Percentiles rank a stretch among this genome's conserved stretches.
Conservation (phyloP, 2,797 vertebrate genomes). For the Pelodytes ibericus region DNA sequence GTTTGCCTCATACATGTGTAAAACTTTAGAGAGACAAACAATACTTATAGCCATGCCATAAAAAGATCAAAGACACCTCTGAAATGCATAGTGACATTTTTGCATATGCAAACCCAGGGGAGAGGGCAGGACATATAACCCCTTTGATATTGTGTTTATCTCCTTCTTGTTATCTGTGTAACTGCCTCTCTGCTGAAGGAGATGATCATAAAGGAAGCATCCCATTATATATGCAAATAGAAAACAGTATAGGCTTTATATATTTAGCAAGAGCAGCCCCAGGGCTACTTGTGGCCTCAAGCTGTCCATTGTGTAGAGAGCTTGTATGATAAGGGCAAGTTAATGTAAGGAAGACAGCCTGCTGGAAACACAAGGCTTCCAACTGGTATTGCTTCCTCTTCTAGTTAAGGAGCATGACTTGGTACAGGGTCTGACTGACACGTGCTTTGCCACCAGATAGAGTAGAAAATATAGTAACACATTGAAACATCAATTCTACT, state of each 20-base stretch:
- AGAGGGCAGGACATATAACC: not conserved
- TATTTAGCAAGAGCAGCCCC: not conserved
- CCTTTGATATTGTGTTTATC: slow-evolving; percentile 5
- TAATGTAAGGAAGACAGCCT: not conserved
- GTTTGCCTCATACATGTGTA: not conserved
- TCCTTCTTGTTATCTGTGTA: not conserved
- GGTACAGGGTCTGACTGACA: not conserved
- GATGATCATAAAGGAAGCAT: not conserved
- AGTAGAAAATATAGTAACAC: too few relatives aligned
- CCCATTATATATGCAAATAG: not conserved
- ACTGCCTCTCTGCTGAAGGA: not conserved
- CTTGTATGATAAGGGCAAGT: slow-evolving; percentile 2
- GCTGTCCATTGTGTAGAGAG: not conserved
- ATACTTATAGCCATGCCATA: not conserved
- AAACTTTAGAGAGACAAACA: not conserved
- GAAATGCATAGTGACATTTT: not conserved
- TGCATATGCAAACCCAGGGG: not conserved
- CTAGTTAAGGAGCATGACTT: not conserved
- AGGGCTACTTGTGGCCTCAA: not conserved
- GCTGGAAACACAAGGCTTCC: not conserved
- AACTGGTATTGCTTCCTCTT: not conserved
- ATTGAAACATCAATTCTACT: too few relatives aligned
- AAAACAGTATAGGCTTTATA: not conserved
- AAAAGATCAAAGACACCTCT: slow-evolving; percentile 14
- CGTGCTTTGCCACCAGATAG: not conserved